Evolutionary conservation across 2,113 vertebrate genomes (phyloP).

Genomic region (Synchiropus splendidus): DNA sequence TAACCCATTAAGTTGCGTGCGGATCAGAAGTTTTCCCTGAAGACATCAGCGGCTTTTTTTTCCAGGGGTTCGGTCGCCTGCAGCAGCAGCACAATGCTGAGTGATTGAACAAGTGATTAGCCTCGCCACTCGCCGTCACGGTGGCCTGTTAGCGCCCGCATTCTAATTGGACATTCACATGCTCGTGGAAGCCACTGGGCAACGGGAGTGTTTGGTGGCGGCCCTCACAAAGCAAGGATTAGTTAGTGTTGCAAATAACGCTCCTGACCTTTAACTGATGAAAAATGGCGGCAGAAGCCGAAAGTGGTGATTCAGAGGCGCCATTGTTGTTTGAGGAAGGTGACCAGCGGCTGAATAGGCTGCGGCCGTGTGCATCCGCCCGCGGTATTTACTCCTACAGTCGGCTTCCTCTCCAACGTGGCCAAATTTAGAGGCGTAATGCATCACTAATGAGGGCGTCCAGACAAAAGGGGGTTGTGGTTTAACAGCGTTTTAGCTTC

Average conservation of each 20-base stretch:
- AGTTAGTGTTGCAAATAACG: conserved; percentile 43
- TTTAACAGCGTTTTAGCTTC: conserved; percentile 5
- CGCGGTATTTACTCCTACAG: conserved; percentile 13
- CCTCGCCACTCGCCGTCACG: conserved; percentile 39
- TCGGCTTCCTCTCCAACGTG: conserved; percentile 4
- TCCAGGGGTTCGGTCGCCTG: conserved; percentile 12
- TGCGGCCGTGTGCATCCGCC: conserved; percentile 27
- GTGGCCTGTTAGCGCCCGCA: conserved; percentile 34
- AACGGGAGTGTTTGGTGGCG: conserved; percentile 18
- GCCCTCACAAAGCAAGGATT: conserved; percentile 21
- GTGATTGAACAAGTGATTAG: conserved; percentile 61
- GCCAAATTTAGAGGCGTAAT: conserved; percentile 21
- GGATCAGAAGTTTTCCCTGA: no score
- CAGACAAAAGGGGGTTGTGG: conserved; percentile 19
- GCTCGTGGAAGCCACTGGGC: conserved; percentile 40
- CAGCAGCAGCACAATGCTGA: conserved; percentile 31
- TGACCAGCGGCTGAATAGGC: conserved; percentile 41
- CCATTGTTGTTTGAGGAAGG: conserved; percentile 41
- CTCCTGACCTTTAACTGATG: conserved; percentile 52
- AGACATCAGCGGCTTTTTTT: conserved; percentile 32
- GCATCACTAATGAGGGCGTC: conserved; percentile 33
- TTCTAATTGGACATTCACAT: conserved; percentile 52
- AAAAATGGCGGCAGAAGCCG: conserved; percentile 37
- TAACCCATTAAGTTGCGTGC: no score
- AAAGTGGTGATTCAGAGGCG: conserved; percentile 35